Evolutionary conservation across 2,888 invertebrate species (phyloP), one percentile per base, ranked within the genome.

Genomic region (Torymus texanus): DNA sequence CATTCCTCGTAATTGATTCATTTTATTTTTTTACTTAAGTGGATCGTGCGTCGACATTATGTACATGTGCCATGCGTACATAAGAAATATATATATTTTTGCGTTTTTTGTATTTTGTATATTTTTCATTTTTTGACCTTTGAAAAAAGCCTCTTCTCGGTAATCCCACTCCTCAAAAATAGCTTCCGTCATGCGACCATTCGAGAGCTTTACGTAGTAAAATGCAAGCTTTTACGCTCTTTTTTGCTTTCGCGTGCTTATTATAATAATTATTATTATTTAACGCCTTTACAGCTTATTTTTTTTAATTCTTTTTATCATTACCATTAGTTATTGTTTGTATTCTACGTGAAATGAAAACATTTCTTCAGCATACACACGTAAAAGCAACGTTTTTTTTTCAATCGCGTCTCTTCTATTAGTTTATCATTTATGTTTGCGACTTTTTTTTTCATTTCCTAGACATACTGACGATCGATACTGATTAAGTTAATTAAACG

Each of bases 401-500:
- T 41, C 41, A 41, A 3, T 76, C 73, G 78, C 75, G 67, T 82
- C 8, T 41, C 41, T 75, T 65, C 58, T 72, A 70, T 73, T 63
- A 65, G 21, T 75, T 79, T 41, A 41, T 41, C 41, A 41, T 79
- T 78, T 67, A 75, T 65, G 71, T 77, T 80, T 78, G 71, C 72
- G 72, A 78, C 56, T 79, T 79, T 76, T 66, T 41, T 41, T 41
- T 41, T 41, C 41, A 41, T 41, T 41, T 61, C 18, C 74, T 80
- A 82, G 18, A 81, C 84, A 88, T 88, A 89, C 88, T 88, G 88
- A 84, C 84, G 82, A 86, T 87, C 85, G 88, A 88, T 89, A 88
- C 88, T 88, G 88, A 87, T 88, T 88, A 85, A 87, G 85, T 88
- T 85, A 85, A 84, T 83, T 86, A 82, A 77, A 72, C 79, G 70